Evolutionary conservation across 1,140 invertebrate species (phyloP), one percentile per base, ranked within the genome.

Genomic region (Zophobas morio): DNA sequence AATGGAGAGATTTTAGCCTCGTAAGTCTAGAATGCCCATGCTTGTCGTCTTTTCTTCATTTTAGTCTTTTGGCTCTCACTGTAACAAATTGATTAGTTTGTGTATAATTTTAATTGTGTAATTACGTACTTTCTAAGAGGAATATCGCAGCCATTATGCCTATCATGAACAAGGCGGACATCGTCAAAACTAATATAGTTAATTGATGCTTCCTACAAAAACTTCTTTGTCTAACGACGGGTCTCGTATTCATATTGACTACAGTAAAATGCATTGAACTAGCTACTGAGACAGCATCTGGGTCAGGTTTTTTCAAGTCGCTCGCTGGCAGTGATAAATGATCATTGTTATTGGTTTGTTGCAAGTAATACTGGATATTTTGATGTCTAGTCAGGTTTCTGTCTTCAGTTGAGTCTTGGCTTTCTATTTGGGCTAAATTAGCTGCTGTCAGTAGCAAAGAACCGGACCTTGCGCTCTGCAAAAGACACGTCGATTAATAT

Each of bases 261-360:
- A 95, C 93, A 2, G 94, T 96, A 84, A 95, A 96, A 86, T 96
- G 94, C 73, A 93, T 95, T 74, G 93, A 95, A 85, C 93, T 95
- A 37, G 94, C 94, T 74, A 94, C 88, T n/a, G 94, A 95, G 33
- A 89, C 89, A 42, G 90, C 90, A 81, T 94, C 93, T 66, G 89
- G 83, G 49, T 87, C 86, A 54, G 76, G 82, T 85, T 88, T 81
- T 70, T 82, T 83, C n/a, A 56, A 84, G 56, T 77, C 35, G 4
- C 70, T 49, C 34, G 34, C 54, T 34, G 70, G 73, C 42, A 80
- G 35, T 46, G 79, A 39, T 49, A 80, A 42, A 49, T 78, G 79
- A 56, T 81, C 77, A 71, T 76, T 74, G 46, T 81, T 74, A n/a
- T 80, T 81, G 4, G 70, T 42, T 57, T 80, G 80, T 70, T 84